phyloP scores from a whole-genome alignment of 2,888 invertebrate species.

The Eupithecia pulchellata region DNA sequence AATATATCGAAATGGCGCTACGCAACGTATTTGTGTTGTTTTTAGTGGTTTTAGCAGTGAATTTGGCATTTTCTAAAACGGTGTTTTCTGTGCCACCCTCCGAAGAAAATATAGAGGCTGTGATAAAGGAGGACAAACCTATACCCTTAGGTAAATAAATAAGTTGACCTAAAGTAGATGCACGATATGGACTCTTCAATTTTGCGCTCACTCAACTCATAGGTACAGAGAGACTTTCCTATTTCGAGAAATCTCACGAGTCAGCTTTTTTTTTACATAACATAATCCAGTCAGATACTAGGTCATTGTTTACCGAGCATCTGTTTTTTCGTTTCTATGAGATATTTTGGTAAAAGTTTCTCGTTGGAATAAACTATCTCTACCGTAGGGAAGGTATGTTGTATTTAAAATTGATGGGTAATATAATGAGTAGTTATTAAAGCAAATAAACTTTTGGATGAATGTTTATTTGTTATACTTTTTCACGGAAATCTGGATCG shows the following conservation, averaged over 20 bases:
- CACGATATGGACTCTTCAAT: neutral
- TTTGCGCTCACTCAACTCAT: neutral
- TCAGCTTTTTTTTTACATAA: neutral
- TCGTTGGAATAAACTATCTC: neutral
- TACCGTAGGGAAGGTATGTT: neutral
- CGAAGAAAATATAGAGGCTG: conserved; percentile 13
- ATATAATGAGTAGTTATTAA: neutral
- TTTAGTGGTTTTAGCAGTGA: conserved; percentile 27
- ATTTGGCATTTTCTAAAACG: conserved; percentile 24
- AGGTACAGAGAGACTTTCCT: neutral
- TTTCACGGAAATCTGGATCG: neutral
- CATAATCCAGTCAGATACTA: neutral
- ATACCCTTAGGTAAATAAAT: conserved; percentile 16
- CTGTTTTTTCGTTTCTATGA: neutral
- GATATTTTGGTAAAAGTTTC: conserved; percentile 1
- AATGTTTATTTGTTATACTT: neutral
- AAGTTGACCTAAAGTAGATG: neutral
- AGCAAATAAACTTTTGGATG: neutral
- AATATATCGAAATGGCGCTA: conserved; percentile 18
- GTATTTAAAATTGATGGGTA: neutral
- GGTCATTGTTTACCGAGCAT: neutral
- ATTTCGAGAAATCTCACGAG: neutral
- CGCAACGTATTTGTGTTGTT: conserved; percentile 23
- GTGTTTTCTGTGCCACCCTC: conserved; percentile 14
- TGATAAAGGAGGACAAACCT: conserved; percentile 8